Conservation (phyloP, 2,113 vertebrate genomes). For the Vidua chalybeata region DNA sequence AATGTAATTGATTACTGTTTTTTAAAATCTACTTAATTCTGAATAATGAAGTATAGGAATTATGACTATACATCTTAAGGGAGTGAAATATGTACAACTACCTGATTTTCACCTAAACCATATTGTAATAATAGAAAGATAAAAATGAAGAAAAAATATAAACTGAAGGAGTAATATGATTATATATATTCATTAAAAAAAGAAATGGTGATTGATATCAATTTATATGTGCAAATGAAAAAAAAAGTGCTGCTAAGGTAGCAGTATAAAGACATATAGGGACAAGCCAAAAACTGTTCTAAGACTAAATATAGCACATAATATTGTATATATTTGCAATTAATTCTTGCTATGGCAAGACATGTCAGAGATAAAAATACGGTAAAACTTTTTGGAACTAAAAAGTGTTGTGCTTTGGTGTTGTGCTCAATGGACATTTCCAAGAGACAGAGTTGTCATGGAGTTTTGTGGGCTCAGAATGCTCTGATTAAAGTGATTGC, state of each 20-base stretch:
- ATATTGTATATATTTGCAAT: not conserved
- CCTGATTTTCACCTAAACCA: not conserved
- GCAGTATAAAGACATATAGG: not conserved
- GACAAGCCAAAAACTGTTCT: not conserved
- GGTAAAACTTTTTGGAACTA: not conserved
- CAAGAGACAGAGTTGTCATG: not conserved
- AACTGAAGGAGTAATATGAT: not conserved
- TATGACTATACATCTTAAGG: not conserved
- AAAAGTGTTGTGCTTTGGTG: not conserved
- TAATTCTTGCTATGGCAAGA: not conserved
- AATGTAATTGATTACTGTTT: not conserved
- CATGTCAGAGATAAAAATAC: not conserved
- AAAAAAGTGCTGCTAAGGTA: not conserved
- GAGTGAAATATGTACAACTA: not conserved
- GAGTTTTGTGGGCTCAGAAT: not conserved
- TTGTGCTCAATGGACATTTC: rapidly evolving
- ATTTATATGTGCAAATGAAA: not conserved
- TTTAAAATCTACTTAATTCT: not conserved
- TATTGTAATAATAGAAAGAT: not conserved
- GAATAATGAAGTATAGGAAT: not conserved
- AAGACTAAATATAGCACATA: not conserved
- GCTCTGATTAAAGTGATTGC: not conserved
- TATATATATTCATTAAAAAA: not conserved
- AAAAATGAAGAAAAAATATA: not conserved
- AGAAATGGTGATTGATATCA: not conserved